Evolutionary conservation across 1,140 invertebrate genomes (phyloP).

Genomic region (Argopecten irradians): DNA sequence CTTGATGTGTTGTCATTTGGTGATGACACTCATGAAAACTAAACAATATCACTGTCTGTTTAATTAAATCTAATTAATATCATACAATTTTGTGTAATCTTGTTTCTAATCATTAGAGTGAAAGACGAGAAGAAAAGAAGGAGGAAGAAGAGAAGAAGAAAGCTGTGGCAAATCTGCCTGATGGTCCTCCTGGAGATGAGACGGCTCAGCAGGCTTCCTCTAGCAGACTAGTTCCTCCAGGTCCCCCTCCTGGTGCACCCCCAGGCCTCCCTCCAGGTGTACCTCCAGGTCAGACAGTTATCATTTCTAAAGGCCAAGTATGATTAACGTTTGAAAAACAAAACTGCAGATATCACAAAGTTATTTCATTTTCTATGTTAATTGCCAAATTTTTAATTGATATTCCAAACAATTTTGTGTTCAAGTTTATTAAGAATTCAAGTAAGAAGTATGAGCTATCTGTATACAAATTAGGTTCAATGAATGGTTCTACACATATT

Average conservation of each 20-base stretch:
- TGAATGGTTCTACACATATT: too few relatives aligned
- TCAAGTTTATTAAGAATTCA: too few relatives aligned
- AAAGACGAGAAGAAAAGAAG: slow-evolving; percentile 42
- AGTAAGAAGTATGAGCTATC: too few relatives aligned
- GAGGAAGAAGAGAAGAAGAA: slow-evolving; percentile 28
- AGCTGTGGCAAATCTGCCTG: slow-evolving; percentile 34
- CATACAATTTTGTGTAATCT: background rate
- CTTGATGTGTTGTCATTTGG: background rate
- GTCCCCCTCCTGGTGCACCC: slow-evolving; percentile 70
- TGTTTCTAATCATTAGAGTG: slow-evolving; percentile 23
- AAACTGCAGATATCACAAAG: too few relatives aligned
- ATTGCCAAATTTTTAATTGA: too few relatives aligned
- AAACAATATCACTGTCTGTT: background rate
- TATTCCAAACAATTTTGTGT: background rate
- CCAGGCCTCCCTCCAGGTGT: slow-evolving; percentile 62
- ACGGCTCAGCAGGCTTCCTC: slow-evolving; percentile 37
- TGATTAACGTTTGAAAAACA: too few relatives aligned
- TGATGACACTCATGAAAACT: background rate
- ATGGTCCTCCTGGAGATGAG: slow-evolving; percentile 47
- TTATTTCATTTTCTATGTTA: too few relatives aligned
- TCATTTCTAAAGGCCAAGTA: background rate
- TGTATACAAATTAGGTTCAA: too few relatives aligned
- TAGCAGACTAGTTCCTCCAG: slow-evolving; percentile 63
- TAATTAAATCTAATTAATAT: background rate
- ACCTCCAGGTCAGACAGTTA: slow-evolving; percentile 63